Evolutionary conservation across 1,140 invertebrate species (phyloP).

Genomic region (Artemia franciscana): DNA sequence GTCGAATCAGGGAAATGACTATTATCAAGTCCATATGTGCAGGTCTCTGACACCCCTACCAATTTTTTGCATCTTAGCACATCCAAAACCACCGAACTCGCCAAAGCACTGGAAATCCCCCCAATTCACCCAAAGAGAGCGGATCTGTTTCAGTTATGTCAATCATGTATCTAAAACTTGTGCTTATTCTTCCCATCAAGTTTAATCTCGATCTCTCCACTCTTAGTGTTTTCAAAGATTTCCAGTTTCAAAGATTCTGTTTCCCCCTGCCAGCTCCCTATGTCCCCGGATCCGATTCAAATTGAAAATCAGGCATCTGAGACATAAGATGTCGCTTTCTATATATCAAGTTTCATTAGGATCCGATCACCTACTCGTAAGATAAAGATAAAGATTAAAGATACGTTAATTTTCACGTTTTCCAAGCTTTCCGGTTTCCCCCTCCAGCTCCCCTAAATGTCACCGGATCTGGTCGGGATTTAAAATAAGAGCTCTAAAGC

Average conservation of each 20-base stretch:
- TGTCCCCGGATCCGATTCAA: not conserved
- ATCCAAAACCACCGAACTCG: not conserved
- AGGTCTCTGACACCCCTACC: not conserved
- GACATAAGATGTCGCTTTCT: too few relatives aligned
- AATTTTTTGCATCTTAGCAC: not conserved
- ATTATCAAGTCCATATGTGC: not conserved
- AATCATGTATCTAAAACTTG: too few relatives aligned
- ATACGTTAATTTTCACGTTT: too few relatives aligned
- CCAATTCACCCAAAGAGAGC: not conserved
- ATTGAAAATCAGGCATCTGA: not conserved
- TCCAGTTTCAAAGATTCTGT: too few relatives aligned
- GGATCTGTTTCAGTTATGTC: too few relatives aligned
- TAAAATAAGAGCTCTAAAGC: too few relatives aligned
- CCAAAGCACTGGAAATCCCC: not conserved
- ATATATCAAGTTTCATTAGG: too few relatives aligned
- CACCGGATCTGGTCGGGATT: too few relatives aligned
- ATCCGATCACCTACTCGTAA: too few relatives aligned
- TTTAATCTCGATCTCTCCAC: not conserved
- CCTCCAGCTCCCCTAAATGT: too few relatives aligned
- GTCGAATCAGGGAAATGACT: not conserved
- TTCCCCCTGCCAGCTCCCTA: not conserved
- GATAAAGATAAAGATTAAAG: too few relatives aligned
- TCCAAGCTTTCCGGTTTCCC: too few relatives aligned
- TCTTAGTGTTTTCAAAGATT: not conserved
- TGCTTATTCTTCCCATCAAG: not conserved